These are phyloP conservation scores for Elaphurus davidianus DNA, from an alignment of 2,113 vertebrate genomes.

Conservation along the genomic window DNA sequence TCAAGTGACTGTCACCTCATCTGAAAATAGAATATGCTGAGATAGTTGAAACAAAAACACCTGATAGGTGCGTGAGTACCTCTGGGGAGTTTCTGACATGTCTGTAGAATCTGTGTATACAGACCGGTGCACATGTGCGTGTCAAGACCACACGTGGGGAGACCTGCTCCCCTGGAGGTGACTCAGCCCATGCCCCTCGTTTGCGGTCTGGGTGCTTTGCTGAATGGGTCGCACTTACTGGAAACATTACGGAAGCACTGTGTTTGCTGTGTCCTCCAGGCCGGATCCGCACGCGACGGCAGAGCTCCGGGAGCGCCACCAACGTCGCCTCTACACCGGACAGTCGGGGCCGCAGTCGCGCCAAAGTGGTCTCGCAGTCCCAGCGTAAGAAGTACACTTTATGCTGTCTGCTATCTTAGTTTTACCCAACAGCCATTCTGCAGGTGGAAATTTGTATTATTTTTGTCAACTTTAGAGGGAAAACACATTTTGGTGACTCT, in stretches of 20 bases:
- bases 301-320: conserved; percentile 92
- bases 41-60: neutral
- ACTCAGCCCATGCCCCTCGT: neutral
- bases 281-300: conserved; percentile 94
- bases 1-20: neutral
- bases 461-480: neutral
- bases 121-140: accelerated
- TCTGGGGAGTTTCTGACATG: neutral
- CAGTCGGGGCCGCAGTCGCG: conserved; percentile 94
- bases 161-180: neutral
- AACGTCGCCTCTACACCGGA: conserved; percentile 87
- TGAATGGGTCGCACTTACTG: neutral
- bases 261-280: conserved; percentile 80
- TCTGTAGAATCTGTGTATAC: neutral
- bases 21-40: neutral
- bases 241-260: neutral
- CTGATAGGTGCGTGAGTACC: neutral
- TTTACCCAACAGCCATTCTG: neutral
- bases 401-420: neutral
- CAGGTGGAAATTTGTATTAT: neutral
- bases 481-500: neutral
- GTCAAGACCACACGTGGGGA: accelerated
- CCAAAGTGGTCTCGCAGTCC: conserved; percentile 98
- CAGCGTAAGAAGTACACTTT: conserved; percentile 90
- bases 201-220: neutral